phyloP scores from a whole-genome alignment of 2,113 vertebrate genomes.

The Paracanthobrama guichenoti region DNA sequence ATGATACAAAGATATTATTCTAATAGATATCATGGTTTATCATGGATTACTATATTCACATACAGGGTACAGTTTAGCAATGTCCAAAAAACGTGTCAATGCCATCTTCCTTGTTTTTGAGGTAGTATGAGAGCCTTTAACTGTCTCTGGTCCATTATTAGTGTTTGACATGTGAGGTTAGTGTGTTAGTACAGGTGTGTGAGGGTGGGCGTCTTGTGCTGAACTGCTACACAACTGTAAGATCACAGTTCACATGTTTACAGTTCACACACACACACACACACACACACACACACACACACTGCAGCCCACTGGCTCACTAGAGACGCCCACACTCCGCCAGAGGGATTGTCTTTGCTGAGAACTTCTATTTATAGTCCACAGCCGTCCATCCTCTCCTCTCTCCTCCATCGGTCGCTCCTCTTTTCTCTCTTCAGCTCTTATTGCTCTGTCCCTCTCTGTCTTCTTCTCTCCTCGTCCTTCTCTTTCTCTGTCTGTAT shows the following conservation, averaged over 20 bases:
- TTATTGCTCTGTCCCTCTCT: background rate
- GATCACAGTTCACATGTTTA: constrained; percentile 6
- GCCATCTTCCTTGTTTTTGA: too few relatives aligned
- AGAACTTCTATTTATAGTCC: constrained; percentile 49
- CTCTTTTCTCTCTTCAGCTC: constrained; percentile 10
- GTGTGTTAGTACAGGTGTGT: background rate
- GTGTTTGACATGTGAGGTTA: background rate
- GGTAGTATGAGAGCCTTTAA: too few relatives aligned
- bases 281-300: constrained; percentile 35
- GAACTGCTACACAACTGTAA: background rate
- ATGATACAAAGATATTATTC: too few relatives aligned
- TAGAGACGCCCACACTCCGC: constrained; percentile 32
- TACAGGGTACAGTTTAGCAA: too few relatives aligned
- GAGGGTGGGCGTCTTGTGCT: background rate
- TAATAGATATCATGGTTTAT: too few relatives aligned
- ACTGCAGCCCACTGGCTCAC: constrained; percentile 36
- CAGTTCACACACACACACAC: constrained; percentile 24
- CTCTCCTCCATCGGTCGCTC: background rate
- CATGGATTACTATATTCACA: too few relatives aligned
- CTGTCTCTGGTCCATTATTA: background rate
- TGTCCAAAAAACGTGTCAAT: too few relatives aligned
- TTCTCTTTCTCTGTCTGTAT: background rate
- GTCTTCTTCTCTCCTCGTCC: background rate
- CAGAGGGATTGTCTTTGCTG: constrained; percentile 41
- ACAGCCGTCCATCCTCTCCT: background rate